Base-by-base conservation (phyloP, 2,888 invertebrate species). In the Chaetoderma sp. region DNA sequence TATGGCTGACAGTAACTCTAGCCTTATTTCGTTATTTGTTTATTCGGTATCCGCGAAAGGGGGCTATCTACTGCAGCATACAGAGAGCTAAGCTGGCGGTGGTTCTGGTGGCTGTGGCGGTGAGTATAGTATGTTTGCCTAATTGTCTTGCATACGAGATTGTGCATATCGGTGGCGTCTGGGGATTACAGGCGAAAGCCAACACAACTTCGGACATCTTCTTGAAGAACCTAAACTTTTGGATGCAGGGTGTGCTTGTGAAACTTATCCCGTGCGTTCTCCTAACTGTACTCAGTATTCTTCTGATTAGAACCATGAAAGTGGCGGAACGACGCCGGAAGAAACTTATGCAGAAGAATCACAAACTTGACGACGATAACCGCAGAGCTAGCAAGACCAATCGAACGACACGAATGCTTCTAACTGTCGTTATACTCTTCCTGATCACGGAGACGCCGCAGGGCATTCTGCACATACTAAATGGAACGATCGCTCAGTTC, bases 241-340 rank as follows among this genome's bases (percentile, higher is more conserved):
- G 95, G 92, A 92, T 96, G 77, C 96, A 96, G 86, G 93, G 95
- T 84, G 93, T 96, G 5, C 91, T 96, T 68, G 93, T 96, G 72
- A 97, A 97, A 88, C 88, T 97, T 60, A 91, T 96, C 73, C 97
- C 97, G 6, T 95, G 96, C 84, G 89, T 95, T 66, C 92, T 93
- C 1, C 88, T 98, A 50, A 96, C 96, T 1, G 90, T 94, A 16
- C 83, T 88, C 56, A 87, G 88, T 59, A 77, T 86, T 30, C 75
- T 88, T 13, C 78, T 88, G 5, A 81, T 88, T 6, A 75, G 81
- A 58, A 87, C 87, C 28, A 85, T 88, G 82, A 79, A 84, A 50
- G 82, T 82, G 49, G 85, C 83, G 0, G 83, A 84, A 68, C 72
- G 71, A 33, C 63, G 84, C 8, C 72, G 85, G 3, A 80, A 77